Conservation (phyloP, 2,888 invertebrate species). For the Tinea semifulvella region DNA sequence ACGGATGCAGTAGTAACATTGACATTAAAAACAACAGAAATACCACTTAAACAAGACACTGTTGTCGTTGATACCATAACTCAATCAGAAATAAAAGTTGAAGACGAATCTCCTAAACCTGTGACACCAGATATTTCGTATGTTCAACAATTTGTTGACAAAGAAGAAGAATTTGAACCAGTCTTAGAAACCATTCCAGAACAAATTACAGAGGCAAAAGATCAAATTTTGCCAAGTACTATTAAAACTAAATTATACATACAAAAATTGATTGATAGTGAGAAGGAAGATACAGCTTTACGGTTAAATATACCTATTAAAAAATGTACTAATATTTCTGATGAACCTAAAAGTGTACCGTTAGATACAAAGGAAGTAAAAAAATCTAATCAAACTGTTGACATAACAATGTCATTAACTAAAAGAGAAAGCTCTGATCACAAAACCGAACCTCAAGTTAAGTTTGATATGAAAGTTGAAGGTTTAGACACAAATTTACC, state of each 20-base stretch:
- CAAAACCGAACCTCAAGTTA: conserved; percentile 37
- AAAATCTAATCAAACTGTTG: conserved; percentile 32
- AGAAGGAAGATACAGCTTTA: neutral
- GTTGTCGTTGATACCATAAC: conserved; percentile 19
- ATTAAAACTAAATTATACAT: neutral
- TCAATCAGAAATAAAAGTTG: neutral
- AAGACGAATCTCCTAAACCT: neutral
- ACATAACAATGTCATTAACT: conserved; percentile 43
- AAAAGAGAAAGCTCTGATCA: conserved; percentile 29
- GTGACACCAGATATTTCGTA: conserved; percentile 26
- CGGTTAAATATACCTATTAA: neutral
- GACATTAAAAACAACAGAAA: conserved; percentile 15
- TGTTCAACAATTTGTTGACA: conserved; percentile 25
- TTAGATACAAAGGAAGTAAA: conserved; percentile 1
- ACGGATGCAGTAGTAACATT: neutral
- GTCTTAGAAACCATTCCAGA: conserved; percentile 1
- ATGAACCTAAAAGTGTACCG: neutral
- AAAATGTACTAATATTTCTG: neutral
- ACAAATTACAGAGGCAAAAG: neutral
- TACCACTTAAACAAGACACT: conserved; percentile 24
- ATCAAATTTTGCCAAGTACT: neutral
- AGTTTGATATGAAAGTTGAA: conserved; percentile 38
- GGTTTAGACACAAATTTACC: conserved; percentile 32
- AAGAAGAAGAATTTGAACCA: conserved; percentile 25
- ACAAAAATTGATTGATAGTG: conserved; percentile 1